These are phyloP conservation scores for Carcina quercana DNA, from an alignment of 2,888 invertebrate genomes.

Conservation along the genomic window DNA sequence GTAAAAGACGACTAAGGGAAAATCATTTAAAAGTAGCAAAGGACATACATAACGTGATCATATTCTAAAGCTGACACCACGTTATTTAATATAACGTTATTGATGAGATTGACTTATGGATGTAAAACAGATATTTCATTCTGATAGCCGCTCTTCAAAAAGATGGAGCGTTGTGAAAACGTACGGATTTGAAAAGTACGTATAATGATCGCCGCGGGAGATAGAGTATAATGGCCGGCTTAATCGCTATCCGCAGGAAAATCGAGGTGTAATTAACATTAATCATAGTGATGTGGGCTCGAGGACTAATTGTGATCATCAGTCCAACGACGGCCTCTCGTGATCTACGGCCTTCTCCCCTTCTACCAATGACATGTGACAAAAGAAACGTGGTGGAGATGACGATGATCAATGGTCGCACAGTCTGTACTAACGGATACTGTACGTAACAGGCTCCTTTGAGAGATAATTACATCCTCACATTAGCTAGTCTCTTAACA, in stretches of 20 bases:
- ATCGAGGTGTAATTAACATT: slow-evolving; percentile 65
- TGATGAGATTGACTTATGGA: background rate
- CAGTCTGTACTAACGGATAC: slow-evolving; percentile 28
- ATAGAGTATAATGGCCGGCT: slow-evolving; percentile 50
- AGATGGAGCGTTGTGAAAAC: slow-evolving; percentile 8
- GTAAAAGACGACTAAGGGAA: no score
- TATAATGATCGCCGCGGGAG: slow-evolving; percentile 51
- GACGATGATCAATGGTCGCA: slow-evolving; percentile 43
- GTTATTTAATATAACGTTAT: no score
- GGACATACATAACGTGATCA: no score
- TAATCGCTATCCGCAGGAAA: slow-evolving; percentile 52
- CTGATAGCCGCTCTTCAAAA: no score
- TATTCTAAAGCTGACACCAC: no score
- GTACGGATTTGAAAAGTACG: slow-evolving; percentile 23
- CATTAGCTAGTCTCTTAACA: no score
- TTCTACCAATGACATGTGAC: slow-evolving; percentile 43
- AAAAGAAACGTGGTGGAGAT: slow-evolving; percentile 43
- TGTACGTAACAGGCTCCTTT: slow-evolving; percentile 19
- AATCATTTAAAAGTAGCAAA: no score
- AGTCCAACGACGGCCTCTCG: slow-evolving; percentile 26
- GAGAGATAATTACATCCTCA: slow-evolving; percentile 31
- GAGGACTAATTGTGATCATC: slow-evolving; percentile 55
- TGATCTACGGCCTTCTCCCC: slow-evolving; percentile 20
- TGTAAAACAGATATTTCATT: no score
- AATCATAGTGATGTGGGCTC: slow-evolving; percentile 56